These are phyloP conservation scores for Neosilurus hyrtlii DNA, from an alignment of 2,797 vertebrate species.

Conservation along the genomic window DNA sequence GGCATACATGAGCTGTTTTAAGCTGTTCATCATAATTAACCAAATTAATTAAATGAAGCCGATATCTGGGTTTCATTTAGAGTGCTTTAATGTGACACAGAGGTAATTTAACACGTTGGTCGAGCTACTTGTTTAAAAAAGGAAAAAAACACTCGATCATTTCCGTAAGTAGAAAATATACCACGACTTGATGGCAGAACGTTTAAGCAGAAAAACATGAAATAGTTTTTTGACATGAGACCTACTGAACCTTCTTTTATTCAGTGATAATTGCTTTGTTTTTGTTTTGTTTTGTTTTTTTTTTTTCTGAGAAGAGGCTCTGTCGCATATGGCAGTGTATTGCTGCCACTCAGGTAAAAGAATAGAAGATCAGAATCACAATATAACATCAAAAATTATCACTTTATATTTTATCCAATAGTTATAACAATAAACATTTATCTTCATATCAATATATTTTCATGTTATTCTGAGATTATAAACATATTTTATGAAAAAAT, in stretches of 20 bases:
- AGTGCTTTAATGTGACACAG: constrained; percentile 46
- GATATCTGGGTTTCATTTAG: constrained; percentile 51
- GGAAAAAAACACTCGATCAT: background rate
- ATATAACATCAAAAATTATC: too few relatives aligned
- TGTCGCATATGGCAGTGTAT: too few relatives aligned
- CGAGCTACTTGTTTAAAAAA: constrained; percentile 32
- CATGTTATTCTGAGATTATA: too few relatives aligned
- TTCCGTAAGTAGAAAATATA: constrained; percentile 7
- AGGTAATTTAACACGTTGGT: constrained; percentile 47
- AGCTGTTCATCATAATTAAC: constrained; percentile 45
- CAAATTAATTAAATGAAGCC: constrained; percentile 47
- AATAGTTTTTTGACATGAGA: background rate
- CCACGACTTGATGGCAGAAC: background rate
- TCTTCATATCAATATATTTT: too few relatives aligned
- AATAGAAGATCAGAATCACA: too few relatives aligned
- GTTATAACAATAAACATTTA: too few relatives aligned
- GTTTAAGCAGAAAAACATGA: background rate
- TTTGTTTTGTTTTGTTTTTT: background rate
- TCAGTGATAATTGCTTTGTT: background rate
- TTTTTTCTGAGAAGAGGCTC: too few relatives aligned
- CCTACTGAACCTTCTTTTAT: background rate
- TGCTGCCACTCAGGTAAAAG: too few relatives aligned
- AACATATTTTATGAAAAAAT: too few relatives aligned
- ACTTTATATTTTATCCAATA: too few relatives aligned
- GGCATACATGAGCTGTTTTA: constrained; percentile 36